These are phyloP conservation scores for Hedya salicella DNA, from an alignment of 2,888 invertebrate species.

Conservation along the genomic window DNA sequence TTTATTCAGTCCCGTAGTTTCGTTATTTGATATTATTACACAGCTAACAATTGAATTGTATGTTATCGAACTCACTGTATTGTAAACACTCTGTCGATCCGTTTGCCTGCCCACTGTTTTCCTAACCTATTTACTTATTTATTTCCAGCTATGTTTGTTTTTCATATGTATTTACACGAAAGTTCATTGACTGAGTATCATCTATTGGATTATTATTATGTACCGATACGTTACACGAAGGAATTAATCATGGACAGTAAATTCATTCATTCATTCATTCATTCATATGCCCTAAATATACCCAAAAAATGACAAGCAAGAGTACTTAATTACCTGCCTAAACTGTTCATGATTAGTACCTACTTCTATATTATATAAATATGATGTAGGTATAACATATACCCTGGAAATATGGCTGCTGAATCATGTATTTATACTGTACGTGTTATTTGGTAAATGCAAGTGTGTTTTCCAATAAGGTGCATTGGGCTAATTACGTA, in stretches of 20 bases:
- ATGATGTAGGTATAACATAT: no score
- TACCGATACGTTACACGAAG: background rate
- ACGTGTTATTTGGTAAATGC: background rate
- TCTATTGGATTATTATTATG: background rate
- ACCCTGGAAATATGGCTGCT: no score
- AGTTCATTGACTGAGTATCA: background rate
- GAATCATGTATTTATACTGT: background rate
- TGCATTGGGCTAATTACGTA: no score
- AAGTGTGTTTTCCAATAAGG: no score
- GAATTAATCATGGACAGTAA: background rate
- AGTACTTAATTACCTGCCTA: no score
- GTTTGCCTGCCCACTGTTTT: conserved; percentile 16
- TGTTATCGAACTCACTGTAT: conserved; percentile 21
- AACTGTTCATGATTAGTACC: no score
- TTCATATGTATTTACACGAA: conserved; percentile 2
- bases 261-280: background rate
- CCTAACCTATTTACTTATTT: conserved; percentile 14
- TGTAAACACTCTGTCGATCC: conserved; percentile 14
- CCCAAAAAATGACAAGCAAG: no score
- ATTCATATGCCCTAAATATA: no score
- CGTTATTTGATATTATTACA: conserved; percentile 14
- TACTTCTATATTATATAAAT: no score
- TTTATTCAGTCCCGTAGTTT: conserved; percentile 18
- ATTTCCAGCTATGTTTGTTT: background rate
- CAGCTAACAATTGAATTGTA: conserved; percentile 22